phyloP scores from a whole-genome alignment of 2,888 invertebrate genomes.

The Dusona sp. region DNA sequence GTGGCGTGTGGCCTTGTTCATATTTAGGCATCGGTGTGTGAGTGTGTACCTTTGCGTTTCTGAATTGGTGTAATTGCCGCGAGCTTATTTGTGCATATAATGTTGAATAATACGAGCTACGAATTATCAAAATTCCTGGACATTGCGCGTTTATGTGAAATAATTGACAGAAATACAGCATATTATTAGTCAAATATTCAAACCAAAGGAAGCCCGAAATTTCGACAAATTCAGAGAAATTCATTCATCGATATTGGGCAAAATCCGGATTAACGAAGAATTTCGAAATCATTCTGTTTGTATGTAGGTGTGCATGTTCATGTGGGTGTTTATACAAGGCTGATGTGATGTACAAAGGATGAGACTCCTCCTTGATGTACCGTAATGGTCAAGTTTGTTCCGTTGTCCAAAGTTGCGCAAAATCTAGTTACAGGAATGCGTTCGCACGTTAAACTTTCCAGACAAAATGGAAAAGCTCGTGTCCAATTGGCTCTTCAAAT shows the following conservation, averaged over 20 bases:
- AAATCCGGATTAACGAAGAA: not conserved
- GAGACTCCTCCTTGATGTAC: not conserved
- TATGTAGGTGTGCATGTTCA: not conserved
- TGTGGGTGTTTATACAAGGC: not conserved
- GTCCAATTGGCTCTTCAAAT: not conserved
- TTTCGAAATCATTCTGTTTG: not conserved
- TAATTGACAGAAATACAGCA: not conserved
- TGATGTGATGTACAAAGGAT: not conserved
- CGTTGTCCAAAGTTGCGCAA: conserved; percentile 81
- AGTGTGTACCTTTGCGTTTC: not conserved
- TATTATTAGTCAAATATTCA: not conserved
- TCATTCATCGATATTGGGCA: not conserved
- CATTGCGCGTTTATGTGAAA: not conserved
- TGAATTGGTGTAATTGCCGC: conserved; percentile 11
- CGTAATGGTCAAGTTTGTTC: conserved; percentile 80
- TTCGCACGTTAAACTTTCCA: not conserved
- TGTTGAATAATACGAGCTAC: not conserved
- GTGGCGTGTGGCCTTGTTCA: not conserved
- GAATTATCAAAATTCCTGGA: conserved; percentile 4
- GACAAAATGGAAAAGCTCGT: not conserved
- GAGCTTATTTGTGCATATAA: conserved; percentile 1
- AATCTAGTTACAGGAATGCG: conserved; percentile 55
- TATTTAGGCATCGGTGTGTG: not conserved
- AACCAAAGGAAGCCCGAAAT: not conserved
- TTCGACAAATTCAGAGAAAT: not conserved